A percentile compares a stretch with the other conserved stretches of the same genome.
phyloP scores from a whole-genome alignment of 2,888 invertebrate genomes.

The Heliconius erato region DNA sequence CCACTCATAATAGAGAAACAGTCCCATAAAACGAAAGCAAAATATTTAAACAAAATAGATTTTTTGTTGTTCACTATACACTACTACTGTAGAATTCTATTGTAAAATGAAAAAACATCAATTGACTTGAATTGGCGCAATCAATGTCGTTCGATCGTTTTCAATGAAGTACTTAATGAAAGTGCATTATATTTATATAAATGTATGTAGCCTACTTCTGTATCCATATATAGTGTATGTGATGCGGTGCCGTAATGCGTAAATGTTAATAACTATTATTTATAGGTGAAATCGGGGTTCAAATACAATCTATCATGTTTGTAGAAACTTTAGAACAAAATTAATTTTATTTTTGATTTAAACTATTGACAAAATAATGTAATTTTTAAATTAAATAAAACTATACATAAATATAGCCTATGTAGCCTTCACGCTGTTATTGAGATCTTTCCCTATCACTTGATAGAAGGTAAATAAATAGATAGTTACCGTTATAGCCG shows the following conservation, averaged over 20 bases:
- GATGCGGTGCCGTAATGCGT: neutral
- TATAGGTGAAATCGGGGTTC: neutral
- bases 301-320: neutral
- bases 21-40: neutral
- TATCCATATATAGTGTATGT: neutral
- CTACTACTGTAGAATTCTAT: neutral
- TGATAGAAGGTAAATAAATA: neutral
- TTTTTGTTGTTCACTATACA: neutral
- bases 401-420: neutral
- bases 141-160: neutral
- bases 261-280: no score
- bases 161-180: constrained; percentile 18
- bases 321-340: neutral
- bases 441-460: neutral
- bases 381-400: no score
- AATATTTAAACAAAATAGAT: neutral
- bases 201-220: neutral
- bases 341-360: neutral
- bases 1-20: neutral
- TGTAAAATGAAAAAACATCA: constrained; percentile 10
- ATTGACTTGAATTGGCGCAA: constrained; percentile 25
- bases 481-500: neutral
- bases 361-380: neutral
- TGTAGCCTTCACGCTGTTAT: neutral
- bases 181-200: constrained; percentile 13